These are phyloP conservation scores for Acleris cristana DNA, from an alignment of 2,888 invertebrate species.

Conservation along the genomic window DNA sequence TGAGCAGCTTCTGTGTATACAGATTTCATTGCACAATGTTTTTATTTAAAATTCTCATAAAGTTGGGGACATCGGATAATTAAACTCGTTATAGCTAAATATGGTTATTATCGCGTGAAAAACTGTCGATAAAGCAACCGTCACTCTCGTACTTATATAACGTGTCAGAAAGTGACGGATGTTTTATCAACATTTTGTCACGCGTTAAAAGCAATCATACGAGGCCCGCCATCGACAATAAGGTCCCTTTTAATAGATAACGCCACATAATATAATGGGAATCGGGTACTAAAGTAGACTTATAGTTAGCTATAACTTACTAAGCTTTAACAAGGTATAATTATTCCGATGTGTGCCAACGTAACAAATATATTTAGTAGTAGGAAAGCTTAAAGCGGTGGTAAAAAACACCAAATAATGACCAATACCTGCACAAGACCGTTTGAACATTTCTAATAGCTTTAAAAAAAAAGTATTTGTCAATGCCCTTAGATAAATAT, in stretches of 20 bases:
- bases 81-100: neutral
- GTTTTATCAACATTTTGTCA: too few species aligned
- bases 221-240: too few species aligned
- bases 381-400: constrained; percentile 62
- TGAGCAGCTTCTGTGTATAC: constrained; percentile 51
- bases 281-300: too few species aligned
- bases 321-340: neutral
- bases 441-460: neutral
- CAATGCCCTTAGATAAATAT: too few species aligned
- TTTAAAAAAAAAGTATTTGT: neutral
- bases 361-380: constrained; percentile 42
- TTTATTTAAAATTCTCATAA: constrained; percentile 18
- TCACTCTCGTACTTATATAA: too few species aligned
- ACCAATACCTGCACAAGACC: constrained; percentile 2
- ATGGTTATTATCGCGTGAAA: too few species aligned
- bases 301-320: too few species aligned
- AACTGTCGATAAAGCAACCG: too few species aligned
- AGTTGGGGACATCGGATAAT: constrained; percentile 15
- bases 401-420: constrained; percentile 53
- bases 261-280: too few species aligned
- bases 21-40: constrained; percentile 34
- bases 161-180: too few species aligned
- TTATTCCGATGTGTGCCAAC: constrained; percentile 18
- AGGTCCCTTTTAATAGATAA: too few species aligned
- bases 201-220: too few species aligned